Conservation (phyloP, 2,888 invertebrate species). For the Strigamia transsilvanica region DNA sequence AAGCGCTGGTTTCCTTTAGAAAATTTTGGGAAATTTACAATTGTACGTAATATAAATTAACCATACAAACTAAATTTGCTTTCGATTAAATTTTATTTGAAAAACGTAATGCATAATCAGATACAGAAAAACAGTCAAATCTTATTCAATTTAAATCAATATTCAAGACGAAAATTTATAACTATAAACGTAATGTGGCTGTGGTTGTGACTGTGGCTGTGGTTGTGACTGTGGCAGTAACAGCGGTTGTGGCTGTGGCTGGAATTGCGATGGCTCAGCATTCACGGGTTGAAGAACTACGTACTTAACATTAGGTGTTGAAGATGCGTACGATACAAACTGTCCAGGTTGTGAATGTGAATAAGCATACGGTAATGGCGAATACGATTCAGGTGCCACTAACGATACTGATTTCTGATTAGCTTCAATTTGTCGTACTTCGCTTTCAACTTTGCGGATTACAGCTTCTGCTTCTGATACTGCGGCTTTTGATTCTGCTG, state of each 20-base stretch:
- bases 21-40: no score
- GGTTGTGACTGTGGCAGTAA: background rate
- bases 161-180: background rate
- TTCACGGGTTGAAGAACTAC: slow-evolving; percentile 4
- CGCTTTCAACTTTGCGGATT: background rate
- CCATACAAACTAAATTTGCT: background rate
- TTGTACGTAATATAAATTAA: background rate
- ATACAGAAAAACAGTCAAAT: background rate
- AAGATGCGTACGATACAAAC: slow-evolving; percentile 3
- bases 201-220: background rate
- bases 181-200: background rate
- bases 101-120: background rate
- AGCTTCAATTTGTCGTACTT: background rate
- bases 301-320: slow-evolving; percentile 1
- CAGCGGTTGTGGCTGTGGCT: background rate
- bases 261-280: background rate
- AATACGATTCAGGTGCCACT: background rate
- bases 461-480: background rate
- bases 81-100: background rate
- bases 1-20: no score
- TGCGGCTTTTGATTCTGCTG: slow-evolving; percentile 13
- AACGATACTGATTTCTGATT: background rate
- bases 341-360: background rate
- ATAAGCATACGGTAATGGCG: background rate
- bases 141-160: background rate